Conservation (phyloP, 2,888 invertebrate species). For the Ormyrus rosae region DNA sequence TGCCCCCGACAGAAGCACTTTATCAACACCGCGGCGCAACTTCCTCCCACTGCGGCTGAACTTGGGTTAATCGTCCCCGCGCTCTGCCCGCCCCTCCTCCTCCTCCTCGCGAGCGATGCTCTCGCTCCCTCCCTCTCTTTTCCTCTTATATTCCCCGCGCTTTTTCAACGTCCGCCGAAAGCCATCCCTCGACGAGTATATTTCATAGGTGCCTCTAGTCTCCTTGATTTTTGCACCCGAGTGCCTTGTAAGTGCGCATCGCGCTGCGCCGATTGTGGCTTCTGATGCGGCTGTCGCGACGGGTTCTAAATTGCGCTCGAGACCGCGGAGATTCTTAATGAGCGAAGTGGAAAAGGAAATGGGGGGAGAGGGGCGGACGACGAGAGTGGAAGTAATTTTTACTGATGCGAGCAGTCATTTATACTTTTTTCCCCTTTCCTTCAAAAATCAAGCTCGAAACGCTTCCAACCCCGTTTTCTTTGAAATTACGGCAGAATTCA, state of each 20-base stretch:
- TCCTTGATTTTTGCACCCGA: slow-evolving; percentile 1
- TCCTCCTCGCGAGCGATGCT: too few relatives aligned
- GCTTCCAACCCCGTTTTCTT: too few relatives aligned
- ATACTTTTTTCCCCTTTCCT: too few relatives aligned
- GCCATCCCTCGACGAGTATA: not conserved
- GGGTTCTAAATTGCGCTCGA: too few relatives aligned
- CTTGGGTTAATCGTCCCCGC: slow-evolving; percentile 43
- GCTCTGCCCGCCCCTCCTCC: not conserved
- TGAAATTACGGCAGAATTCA: too few relatives aligned
- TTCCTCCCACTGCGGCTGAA: slow-evolving; percentile 8
- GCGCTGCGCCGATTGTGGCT: not conserved
- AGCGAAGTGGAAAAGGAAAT: too few relatives aligned
- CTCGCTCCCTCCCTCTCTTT: too few relatives aligned
- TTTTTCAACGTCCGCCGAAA: slow-evolving; percentile 48
- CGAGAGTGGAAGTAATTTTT: too few relatives aligned
- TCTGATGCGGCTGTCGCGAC: slow-evolving; percentile 15
- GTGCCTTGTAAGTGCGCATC: not conserved
- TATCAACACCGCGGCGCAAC: slow-evolving; percentile 61
- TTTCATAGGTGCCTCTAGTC: slow-evolving; percentile 9
- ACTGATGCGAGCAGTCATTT: too few relatives aligned
- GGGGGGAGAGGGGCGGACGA: too few relatives aligned
- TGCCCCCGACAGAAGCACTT: slow-evolving; percentile 68
- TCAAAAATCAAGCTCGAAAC: too few relatives aligned
- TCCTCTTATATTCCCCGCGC: slow-evolving; percentile 36
- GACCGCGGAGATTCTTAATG: too few relatives aligned